Evolutionary conservation across 2,888 invertebrate genomes (phyloP).

Genomic region (Drosophila quinaria): DNA sequence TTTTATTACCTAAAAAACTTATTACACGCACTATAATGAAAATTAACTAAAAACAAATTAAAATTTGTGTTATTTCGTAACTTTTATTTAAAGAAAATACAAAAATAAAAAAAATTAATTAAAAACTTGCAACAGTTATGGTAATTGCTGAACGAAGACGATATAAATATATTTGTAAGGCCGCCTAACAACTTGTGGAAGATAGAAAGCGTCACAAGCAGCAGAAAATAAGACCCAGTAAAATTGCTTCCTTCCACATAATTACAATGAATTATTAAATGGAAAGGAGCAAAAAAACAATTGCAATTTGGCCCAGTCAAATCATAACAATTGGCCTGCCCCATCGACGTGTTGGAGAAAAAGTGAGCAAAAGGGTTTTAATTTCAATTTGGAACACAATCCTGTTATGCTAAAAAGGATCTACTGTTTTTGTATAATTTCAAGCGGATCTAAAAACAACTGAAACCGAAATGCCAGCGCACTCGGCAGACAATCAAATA

Average conservation of each 20-base stretch:
- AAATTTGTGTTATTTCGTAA: no score
- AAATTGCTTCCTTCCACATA: neutral
- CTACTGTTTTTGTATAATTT: constrained; percentile 75
- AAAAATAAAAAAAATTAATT: no score
- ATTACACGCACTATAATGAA: no score
- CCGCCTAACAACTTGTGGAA: no score
- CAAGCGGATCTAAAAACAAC: constrained; percentile 53
- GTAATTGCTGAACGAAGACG: no score
- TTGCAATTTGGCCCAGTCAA: constrained; percentile 12
- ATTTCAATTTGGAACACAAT: constrained; percentile 69
- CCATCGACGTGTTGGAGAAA: neutral
- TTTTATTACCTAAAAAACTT: no score
- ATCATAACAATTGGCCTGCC: constrained; percentile 32
- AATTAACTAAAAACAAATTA: no score
- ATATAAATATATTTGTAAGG: no score
- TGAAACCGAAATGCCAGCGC: constrained; percentile 37
- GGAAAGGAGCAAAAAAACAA: constrained; percentile 7
- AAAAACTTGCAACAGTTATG: no score
- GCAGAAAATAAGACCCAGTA: neutral
- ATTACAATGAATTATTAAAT: neutral
- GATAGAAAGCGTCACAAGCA: no score
- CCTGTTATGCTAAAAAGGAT: constrained; percentile 67
- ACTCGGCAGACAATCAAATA: constrained; percentile 71
- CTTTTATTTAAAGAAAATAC: no score
- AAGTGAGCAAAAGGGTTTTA: constrained; percentile 45